phyloP scores from a whole-genome alignment of 2,797 vertebrate genomes.

The Acanthurus leucopareius region DNA sequence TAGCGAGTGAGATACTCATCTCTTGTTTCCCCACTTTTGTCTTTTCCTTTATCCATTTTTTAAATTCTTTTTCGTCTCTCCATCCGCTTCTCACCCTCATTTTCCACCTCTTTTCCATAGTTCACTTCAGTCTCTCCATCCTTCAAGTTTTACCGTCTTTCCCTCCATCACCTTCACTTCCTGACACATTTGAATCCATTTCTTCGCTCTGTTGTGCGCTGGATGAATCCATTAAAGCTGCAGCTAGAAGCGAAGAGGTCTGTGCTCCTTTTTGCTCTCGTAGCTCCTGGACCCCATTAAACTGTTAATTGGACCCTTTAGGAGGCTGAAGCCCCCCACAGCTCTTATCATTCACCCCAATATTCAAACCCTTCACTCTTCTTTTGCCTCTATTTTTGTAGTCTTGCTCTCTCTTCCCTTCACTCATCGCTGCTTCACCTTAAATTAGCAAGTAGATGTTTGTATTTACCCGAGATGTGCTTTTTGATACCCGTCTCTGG shows the following conservation, averaged over 20 bases:
- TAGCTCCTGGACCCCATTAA: slow-evolving; percentile 72
- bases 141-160: background rate
- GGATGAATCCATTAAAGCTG: slow-evolving; percentile 53
- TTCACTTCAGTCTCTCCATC: background rate
- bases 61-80: background rate
- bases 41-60: slow-evolving; percentile 1
- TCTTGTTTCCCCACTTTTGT: slow-evolving; percentile 13
- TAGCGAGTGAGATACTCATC: slow-evolving; percentile 45
- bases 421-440: background rate
- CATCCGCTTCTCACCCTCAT: slow-evolving; percentile 16
- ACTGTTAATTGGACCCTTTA: slow-evolving; percentile 74
- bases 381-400: slow-evolving; percentile 14
- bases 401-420: background rate
- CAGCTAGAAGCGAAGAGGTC: slow-evolving; percentile 32
- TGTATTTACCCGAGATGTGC: slow-evolving; percentile 19
- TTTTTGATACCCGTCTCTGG: slow-evolving; percentile 7
- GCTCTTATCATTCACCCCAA: slow-evolving; percentile 40
- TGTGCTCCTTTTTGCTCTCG: slow-evolving; percentile 36
- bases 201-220: slow-evolving; percentile 35
- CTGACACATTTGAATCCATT: slow-evolving; percentile 31
- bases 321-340: slow-evolving; percentile 50
- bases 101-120: background rate
- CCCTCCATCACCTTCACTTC: slow-evolving; percentile 18
- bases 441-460: background rate
- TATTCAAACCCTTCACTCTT: slow-evolving; percentile 43